Base-by-base conservation (phyloP, 2,888 invertebrate genomes). In the Cerastoderma edule region DNA sequence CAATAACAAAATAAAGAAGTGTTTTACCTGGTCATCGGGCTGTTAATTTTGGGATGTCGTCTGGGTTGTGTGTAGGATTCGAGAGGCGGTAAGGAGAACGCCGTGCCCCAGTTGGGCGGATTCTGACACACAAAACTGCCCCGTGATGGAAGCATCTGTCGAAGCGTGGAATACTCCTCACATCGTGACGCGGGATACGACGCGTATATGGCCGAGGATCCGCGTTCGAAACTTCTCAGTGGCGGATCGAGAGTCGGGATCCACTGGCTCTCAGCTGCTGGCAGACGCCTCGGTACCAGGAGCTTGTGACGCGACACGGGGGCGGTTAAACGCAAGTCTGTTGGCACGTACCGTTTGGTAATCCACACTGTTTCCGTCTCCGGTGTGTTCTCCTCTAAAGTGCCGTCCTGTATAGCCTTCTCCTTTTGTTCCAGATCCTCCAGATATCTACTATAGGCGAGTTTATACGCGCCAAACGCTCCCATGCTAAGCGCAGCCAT, bases 21-120 rank as follows among this genome's bases (percentile, higher is more conserved):
- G 28, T 67, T 68, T 76, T 86, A 92, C 92, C 88, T 89, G 30
- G 89, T 91, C 91, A 91, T 91, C 35, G 89, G 88, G 64, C 91
- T 90, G 83, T 90, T 90, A 30, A 90, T 81, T 50, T 83, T 85
- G 1, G 91, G 91, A 35, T 89, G 85, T 53, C 87, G 67, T 28
- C 67, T 80, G 2, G 80, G 78, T 5, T 81, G 71, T 57, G 63
- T 73, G 6, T 74, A 72, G 5, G 54, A 28, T 33, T 78, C 73
- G 2, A 70, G n/a, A 6, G 89, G 86, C 13, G 89, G 84, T 10
- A 77, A 56, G 39, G 81, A 80, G 27, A 66, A 69, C 0, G 86
- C 85, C 1, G 89, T 88, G 3, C 92, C 92, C 92, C 92, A 91
- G 79, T 85, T 87, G 2, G 88, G 88, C 5, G 88, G 90, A 13